These are phyloP conservation scores for Cecidostiba fungosa DNA, from an alignment of 2,888 invertebrate species.

Conservation along the genomic window DNA sequence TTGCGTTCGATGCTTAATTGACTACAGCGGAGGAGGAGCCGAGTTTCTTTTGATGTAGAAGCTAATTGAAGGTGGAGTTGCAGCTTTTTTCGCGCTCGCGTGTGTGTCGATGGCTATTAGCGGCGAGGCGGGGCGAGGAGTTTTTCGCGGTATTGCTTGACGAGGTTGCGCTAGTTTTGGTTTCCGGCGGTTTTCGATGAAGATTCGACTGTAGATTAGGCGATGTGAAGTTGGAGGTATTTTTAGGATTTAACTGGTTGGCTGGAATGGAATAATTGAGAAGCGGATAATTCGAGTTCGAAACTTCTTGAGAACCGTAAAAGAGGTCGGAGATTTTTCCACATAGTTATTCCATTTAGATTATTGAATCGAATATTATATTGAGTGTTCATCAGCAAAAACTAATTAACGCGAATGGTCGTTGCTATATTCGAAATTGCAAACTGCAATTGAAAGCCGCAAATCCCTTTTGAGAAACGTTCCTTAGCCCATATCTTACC, in stretches of 20 bases:
- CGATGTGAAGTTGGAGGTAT: neutral
- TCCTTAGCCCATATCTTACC: neutral
- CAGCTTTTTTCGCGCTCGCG: neutral
- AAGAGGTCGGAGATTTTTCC: neutral
- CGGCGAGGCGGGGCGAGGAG: neutral
- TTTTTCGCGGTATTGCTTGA: neutral
- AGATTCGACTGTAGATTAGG: neutral
- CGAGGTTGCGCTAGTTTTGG: neutral
- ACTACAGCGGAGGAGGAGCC: neutral
- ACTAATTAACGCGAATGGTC: neutral
- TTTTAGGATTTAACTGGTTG: neutral
- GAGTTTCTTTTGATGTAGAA: neutral
- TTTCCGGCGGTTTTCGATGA: neutral
- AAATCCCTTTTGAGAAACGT: neutral
- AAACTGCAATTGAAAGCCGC: neutral
- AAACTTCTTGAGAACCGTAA: neutral
- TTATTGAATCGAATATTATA: too few species aligned
- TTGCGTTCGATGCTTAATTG: neutral
- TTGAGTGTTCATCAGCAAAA: neutral
- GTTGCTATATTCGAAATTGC: neutral
- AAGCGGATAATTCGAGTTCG: neutral
- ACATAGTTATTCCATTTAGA: too few species aligned
- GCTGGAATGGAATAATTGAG: neutral
- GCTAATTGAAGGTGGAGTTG: slow-evolving; percentile 9
- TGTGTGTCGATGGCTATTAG: neutral